These are phyloP conservation scores for Lymantria dispar DNA, from an alignment of 2,888 invertebrate genomes.

Conservation along the genomic window DNA sequence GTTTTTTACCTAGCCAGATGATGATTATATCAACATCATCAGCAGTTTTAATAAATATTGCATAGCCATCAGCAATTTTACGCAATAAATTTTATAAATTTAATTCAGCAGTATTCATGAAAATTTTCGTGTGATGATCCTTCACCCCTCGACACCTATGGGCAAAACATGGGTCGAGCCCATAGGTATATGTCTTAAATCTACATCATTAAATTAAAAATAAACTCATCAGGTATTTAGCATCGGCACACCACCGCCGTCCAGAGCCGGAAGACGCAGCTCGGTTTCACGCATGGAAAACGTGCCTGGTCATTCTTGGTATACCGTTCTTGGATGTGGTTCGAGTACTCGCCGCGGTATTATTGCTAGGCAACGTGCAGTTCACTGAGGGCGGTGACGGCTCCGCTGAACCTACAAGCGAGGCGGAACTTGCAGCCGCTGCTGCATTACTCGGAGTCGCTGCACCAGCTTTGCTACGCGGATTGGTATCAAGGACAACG, in stretches of 20 bases:
- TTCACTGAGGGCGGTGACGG: slow-evolving; percentile 91
- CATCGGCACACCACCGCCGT: slow-evolving; percentile 84
- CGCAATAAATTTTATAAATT: too few relatives aligned
- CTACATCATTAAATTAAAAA: too few relatives aligned
- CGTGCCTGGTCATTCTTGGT: slow-evolving; percentile 93
- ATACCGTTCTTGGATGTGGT: slow-evolving; percentile 97
- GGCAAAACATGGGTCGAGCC: too few relatives aligned
- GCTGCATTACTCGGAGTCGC: slow-evolving; percentile 90
- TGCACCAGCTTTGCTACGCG: slow-evolving; percentile 88
- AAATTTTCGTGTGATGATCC: too few relatives aligned
- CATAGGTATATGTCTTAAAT: too few relatives aligned
- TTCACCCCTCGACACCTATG: too few relatives aligned
- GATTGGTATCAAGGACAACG: slow-evolving; percentile 91
- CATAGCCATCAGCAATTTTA: too few relatives aligned
- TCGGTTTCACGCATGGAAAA: slow-evolving; percentile 95
- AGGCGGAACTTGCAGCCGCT: slow-evolving; percentile 92
- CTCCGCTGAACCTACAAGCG: slow-evolving; percentile 90
- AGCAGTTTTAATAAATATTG: too few relatives aligned
- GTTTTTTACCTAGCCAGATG: too few relatives aligned
- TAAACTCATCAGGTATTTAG: slow-evolving; percentile 83
- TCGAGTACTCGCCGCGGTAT: slow-evolving; percentile 93
- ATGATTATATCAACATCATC: too few relatives aligned
- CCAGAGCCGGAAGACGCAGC: slow-evolving; percentile 69
- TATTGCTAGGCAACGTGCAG: slow-evolving; percentile 95
- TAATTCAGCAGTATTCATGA: too few relatives aligned